A percentile compares a stretch with the other conserved stretches of the same genome.
Conservation (phyloP, 1,140 invertebrate genomes). For the Belonocnema kinseyi region DNA sequence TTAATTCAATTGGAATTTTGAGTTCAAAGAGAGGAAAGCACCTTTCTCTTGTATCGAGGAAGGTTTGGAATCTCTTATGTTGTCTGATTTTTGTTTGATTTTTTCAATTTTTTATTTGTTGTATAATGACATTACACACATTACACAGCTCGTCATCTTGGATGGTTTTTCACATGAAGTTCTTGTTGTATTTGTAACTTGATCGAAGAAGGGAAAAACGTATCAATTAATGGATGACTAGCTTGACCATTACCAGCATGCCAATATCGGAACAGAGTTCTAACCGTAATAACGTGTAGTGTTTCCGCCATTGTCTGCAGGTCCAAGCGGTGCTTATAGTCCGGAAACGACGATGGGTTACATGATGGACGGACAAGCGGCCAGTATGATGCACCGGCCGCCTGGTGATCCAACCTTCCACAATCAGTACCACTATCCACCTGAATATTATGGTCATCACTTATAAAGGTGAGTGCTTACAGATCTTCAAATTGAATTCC, state of each 20-base stretch:
- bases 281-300: slow-evolving; percentile 82
- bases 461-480: slow-evolving; percentile 79
- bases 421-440: slow-evolving; percentile 93
- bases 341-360: slow-evolving; percentile 96
- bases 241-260: slow-evolving; percentile 67
- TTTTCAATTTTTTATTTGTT: too few relatives aligned
- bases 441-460: slow-evolving; percentile 93
- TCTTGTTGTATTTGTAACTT: neutral
- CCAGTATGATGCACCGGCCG: slow-evolving; percentile 94
- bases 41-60: too few relatives aligned
- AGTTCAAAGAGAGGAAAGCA: too few relatives aligned
- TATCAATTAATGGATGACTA: slow-evolving; percentile 49
- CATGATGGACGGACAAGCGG: slow-evolving; percentile 96
- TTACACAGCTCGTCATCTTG: slow-evolving; percentile 53
- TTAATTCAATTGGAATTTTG: too few relatives aligned
- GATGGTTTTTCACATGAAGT: slow-evolving; percentile 8
- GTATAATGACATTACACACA: slow-evolving; percentile 31
- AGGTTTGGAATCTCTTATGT: too few relatives aligned
- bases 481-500: neutral
- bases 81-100: too few relatives aligned
- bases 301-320: slow-evolving; percentile 89
- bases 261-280: slow-evolving; percentile 71
- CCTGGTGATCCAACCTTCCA: slow-evolving; percentile 92
- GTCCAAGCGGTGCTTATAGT: slow-evolving; percentile 95
- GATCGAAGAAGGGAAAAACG: slow-evolving; percentile 31